Evolutionary conservation across 2,888 invertebrate species (phyloP).

Genomic region (Orgyia antiqua): DNA sequence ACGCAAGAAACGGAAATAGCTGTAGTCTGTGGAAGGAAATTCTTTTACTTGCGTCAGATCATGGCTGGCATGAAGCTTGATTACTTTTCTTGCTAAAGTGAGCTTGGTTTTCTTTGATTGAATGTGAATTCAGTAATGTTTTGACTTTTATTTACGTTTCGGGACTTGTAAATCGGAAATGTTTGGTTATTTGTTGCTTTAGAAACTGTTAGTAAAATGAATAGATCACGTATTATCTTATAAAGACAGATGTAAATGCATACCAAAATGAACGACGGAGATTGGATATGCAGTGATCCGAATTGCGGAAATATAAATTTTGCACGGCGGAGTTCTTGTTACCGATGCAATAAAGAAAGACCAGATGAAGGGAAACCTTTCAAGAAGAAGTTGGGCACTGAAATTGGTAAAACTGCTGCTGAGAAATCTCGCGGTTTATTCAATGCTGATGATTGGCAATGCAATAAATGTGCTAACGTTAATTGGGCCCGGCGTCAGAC

Average conservation of each 20-base stretch:
- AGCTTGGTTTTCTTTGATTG: slow-evolving; percentile 72
- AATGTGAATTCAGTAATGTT: slow-evolving; percentile 50
- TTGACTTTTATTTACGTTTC: slow-evolving; percentile 61
- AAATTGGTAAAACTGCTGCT: slow-evolving; percentile 98
- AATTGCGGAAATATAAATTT: slow-evolving; percentile 97
- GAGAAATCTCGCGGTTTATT: slow-evolving; percentile 97
- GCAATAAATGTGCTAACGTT: slow-evolving; percentile 99
- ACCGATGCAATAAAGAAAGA: slow-evolving; percentile 91
- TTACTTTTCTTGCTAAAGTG: slow-evolving; percentile 69
- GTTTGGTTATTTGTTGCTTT: slow-evolving; percentile 27
- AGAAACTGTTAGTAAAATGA: slow-evolving; percentile 22
- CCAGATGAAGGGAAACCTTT: slow-evolving; percentile 51
- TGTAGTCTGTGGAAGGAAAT: slow-evolving; percentile 17
- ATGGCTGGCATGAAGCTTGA: slow-evolving; percentile 69
- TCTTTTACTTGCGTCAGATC: slow-evolving; percentile 45
- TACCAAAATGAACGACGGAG: slow-evolving; percentile 76
- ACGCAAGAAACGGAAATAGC: slow-evolving; percentile 22
- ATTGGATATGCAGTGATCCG: slow-evolving; percentile 82
- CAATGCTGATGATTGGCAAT: slow-evolving; percentile 99
- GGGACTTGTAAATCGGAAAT: slow-evolving; percentile 26
- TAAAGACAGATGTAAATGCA: slow-evolving; percentile 30
- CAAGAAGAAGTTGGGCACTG: slow-evolving; percentile 93
- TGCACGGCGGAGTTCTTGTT: slow-evolving; percentile 92
- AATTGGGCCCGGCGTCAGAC: slow-evolving; percentile 98
- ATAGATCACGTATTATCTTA: slow-evolving; percentile 31